phyloP scores from a whole-genome alignment of 2,113 vertebrate species.

The Turnix velox region DNA sequence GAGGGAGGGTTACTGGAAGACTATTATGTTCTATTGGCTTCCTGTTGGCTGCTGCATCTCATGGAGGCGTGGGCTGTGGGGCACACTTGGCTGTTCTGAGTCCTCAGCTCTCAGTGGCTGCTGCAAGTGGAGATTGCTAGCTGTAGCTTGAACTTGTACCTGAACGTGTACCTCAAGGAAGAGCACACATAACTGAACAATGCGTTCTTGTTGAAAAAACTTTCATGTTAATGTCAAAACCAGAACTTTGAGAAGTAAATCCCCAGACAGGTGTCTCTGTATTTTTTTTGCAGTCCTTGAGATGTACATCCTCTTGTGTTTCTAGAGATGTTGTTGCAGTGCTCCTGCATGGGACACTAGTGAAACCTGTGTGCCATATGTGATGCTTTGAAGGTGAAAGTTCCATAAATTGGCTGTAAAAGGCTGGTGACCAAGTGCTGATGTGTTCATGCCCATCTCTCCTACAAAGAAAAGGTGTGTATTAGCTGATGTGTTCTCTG shows the following conservation, averaged over 20 bases:
- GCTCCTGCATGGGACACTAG: not conserved
- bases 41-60: not conserved
- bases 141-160: not conserved
- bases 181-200: not conserved
- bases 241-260: not conserved
- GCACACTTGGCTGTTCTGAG: not conserved
- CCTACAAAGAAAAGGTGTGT: conserved; percentile 26
- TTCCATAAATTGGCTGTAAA: not conserved
- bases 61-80: rapidly evolving
- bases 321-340: not conserved
- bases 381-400: not conserved
- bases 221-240: not conserved
- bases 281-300: not conserved
- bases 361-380: not conserved
- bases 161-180: not conserved
- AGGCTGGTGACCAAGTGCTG: not conserved
- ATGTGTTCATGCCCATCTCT: conserved; percentile 15
- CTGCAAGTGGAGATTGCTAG: not conserved
- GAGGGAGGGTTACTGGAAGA: not conserved
- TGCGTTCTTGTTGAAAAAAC: not conserved
- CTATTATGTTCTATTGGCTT: not conserved
- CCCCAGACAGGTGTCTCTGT: not conserved
- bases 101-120: not conserved
- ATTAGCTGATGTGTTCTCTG: conserved; percentile 35
- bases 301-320: not conserved